These are phyloP conservation scores for Alcedo atthis DNA, from an alignment of 2,797 vertebrate genomes.

Conservation along the genomic window DNA sequence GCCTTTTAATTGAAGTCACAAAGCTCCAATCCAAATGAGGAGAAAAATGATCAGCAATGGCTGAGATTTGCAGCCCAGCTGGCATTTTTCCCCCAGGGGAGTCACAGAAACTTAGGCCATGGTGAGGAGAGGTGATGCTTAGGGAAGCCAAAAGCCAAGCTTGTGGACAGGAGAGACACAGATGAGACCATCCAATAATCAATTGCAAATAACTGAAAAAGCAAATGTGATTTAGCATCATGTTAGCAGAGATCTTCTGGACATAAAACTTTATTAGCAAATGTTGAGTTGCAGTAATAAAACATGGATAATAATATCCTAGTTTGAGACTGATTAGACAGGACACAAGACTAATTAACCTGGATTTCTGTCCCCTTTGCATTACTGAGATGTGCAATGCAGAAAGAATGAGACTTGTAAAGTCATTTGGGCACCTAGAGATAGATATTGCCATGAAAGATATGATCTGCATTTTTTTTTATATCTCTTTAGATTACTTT, in stretches of 20 bases:
- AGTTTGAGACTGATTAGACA: conserved; percentile 32
- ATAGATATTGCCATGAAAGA: neutral
- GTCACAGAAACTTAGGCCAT: neutral
- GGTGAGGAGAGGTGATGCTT: neutral
- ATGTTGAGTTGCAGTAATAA: neutral
- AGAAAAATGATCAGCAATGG: neutral
- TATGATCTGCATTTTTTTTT: neutral
- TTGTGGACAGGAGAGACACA: neutral
- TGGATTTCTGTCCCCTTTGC: conserved; percentile 19
- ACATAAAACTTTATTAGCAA: neutral
- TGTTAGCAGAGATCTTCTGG: neutral
- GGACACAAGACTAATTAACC: conserved; percentile 43
- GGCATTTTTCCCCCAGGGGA: neutral
- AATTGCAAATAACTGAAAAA: neutral
- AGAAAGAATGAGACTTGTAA: neutral
- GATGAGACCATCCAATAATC: neutral
- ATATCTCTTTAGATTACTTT: neutral
- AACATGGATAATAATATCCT: neutral
- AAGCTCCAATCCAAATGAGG: neutral
- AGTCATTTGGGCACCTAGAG: neutral
- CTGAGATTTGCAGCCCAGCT: neutral
- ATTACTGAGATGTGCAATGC: neutral
- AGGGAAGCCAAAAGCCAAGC: neutral
- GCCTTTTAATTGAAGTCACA: neutral
- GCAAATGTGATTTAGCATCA: neutral